Evolutionary conservation across 2,888 invertebrate species (phyloP).

Genomic region (Timandra comae): DNA sequence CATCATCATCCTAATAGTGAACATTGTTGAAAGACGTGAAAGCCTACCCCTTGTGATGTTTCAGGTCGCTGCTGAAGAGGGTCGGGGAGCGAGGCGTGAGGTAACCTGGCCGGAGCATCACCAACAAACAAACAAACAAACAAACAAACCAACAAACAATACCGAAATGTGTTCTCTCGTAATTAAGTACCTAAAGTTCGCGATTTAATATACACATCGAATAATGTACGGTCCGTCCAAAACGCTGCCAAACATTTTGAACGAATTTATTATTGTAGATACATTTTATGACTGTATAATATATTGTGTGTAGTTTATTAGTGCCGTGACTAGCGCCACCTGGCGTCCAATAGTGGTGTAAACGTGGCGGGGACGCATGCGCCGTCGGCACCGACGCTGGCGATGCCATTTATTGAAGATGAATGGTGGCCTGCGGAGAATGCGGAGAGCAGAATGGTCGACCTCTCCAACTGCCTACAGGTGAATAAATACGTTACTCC

Average conservation of each 20-base stretch:
- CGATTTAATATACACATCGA: slow-evolving; percentile 52
- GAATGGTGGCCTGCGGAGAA: slow-evolving; percentile 97
- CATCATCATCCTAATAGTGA: slow-evolving; percentile 4
- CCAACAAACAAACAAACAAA: slow-evolving; percentile 25
- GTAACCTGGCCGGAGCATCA: slow-evolving; percentile 56
- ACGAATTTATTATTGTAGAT: slow-evolving; percentile 69
- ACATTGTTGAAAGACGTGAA: slow-evolving; percentile 60
- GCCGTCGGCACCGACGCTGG: slow-evolving; percentile 80
- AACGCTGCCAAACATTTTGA: slow-evolving; percentile 67
- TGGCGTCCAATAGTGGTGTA: slow-evolving; percentile 58
- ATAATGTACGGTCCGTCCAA: slow-evolving; percentile 73
- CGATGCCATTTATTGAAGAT: slow-evolving; percentile 98
- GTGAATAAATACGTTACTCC: slow-evolving; percentile 68
- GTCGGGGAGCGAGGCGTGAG: slow-evolving; percentile 62
- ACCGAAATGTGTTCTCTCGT: slow-evolving; percentile 60
- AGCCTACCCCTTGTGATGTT: slow-evolving; percentile 58
- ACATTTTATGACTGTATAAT: slow-evolving; percentile 42
- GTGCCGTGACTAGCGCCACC: slow-evolving; percentile 49
- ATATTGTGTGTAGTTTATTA: slow-evolving; percentile 42
- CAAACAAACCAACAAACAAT: slow-evolving; percentile 27
- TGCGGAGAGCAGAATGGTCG: slow-evolving; percentile 92
- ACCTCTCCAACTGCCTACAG: slow-evolving; percentile 91
- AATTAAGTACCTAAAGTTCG: slow-evolving; percentile 53
- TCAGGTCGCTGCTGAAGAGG: slow-evolving; percentile 72
- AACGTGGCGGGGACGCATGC: slow-evolving; percentile 81